Percentiles rank a stretch among this genome's conserved stretches.
These are phyloP conservation scores for Sarotherodon lohbergeri DNA, from an alignment of 2,113 vertebrate species.

Conservation along the genomic window DNA sequence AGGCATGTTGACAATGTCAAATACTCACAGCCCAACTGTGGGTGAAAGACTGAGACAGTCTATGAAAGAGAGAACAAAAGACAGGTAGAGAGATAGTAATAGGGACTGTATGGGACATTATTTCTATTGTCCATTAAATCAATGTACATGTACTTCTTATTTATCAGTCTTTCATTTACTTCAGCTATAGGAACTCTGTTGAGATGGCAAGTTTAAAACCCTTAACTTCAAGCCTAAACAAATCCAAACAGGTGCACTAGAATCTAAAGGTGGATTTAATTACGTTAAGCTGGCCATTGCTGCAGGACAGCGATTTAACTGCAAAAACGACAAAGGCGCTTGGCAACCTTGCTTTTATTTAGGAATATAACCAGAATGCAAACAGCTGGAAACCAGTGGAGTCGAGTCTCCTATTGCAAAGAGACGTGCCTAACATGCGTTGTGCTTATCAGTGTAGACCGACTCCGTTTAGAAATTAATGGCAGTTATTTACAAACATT, in stretches of 20 bases:
- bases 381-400: neutral
- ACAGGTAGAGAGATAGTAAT: neutral
- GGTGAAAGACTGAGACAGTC: neutral
- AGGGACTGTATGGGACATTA: neutral
- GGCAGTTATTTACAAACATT: neutral
- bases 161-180: neutral
- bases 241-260: neutral
- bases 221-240: neutral
- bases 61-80: neutral
- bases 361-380: neutral
- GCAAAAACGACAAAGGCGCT: neutral
- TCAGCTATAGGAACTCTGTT: neutral
- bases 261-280: neutral
- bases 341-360: neutral
- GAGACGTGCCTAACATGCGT: neutral
- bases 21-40: neutral
- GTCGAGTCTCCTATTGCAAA: too few species aligned
- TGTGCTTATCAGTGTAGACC: neutral
- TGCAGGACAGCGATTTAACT: neutral
- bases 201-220: neutral
- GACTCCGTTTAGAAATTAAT: neutral
- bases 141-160: neutral
- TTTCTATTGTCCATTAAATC: neutral
- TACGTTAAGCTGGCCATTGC: neutral
- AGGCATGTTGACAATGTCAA: constrained; percentile 11